Percentiles rank a stretch among this genome's conserved stretches.
phyloP scores from a whole-genome alignment of 64 coral and sea anemone genomes.

The Porites lutea region DNA sequence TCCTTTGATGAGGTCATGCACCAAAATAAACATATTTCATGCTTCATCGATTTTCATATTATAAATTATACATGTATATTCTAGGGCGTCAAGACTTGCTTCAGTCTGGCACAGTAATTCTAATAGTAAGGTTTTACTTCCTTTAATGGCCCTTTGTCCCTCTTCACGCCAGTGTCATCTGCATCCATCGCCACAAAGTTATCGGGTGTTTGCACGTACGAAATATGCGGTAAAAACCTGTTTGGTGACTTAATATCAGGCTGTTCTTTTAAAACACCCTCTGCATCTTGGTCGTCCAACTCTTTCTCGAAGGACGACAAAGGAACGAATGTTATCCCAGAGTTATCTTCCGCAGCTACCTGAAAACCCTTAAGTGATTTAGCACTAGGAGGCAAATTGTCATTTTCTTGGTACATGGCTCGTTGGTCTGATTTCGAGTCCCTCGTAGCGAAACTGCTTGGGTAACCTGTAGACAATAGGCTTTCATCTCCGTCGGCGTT shows the following conservation, averaged over 20 bases:
- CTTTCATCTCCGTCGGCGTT: constrained; percentile 8
- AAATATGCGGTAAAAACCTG: constrained; percentile 1
- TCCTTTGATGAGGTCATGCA: no score
- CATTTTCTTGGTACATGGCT: neutral
- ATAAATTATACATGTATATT: no score
- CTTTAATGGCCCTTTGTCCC: neutral
- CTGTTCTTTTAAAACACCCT: neutral
- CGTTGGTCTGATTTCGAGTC: no score
- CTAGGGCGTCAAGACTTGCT: no score
- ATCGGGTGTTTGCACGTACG: neutral
- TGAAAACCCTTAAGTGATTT: neutral
- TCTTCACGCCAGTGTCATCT: constrained; percentile 8
- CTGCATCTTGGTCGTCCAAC: neutral
- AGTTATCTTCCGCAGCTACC: neutral
- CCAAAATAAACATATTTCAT: no score
- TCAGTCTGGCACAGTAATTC: neutral
- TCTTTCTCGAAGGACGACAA: neutral
- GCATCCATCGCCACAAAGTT: neutral
- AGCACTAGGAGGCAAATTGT: neutral
- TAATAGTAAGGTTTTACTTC: neutral
- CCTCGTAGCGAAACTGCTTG: neutral
- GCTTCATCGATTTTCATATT: no score
- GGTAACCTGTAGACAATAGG: neutral
- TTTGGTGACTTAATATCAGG: neutral
- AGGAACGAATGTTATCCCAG: neutral